Evolutionary conservation across 1,140 invertebrate genomes (phyloP), one percentile per base, ranked within the genome.

Genomic region (Palaemon carinicauda): DNA sequence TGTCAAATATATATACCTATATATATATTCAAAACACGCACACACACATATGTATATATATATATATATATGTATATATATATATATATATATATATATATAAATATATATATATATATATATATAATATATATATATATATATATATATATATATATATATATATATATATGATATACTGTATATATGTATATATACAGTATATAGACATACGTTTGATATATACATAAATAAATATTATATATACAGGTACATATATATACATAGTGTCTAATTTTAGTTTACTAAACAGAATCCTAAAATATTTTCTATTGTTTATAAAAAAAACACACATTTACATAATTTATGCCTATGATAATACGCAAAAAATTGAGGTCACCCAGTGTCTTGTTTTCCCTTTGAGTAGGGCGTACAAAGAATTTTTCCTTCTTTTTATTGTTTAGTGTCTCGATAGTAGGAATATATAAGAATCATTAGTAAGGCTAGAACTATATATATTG

Each of bases 111-210:
- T 31, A 21, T 77, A 4, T n/a, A n/a, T n/a, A n/a, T n/a, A n/a
- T n/a, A 14, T 3, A 9, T 21, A 14, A 50, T 41, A 77, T 10
- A 24, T 77, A 50, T 41, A 77, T 31, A 50, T 77, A 77, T 77
- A 50, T 77, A 41, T 31, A 77, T 77, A 50, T 31, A 50, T 77
- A 77, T 31, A 50, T 77, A 77, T 77, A 50, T 77, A 41, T 31
- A 77, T 77, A 50, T 29, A 50, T 41, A 77, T 29, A 50, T 41
- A 77, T 31, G n/a, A 50, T 77, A 41, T 29, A 77, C n/a, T 77
- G 19, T 29, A 50, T 77, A 77, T 29, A 50, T 77, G 41, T 29
- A 50, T 77, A 77, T 31, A 50, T 77, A 9, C 12, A 77, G 33
- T 51, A 19, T 31, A 50, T 77, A 41, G 3, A 77, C 41, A 50